Conservation (phyloP, 1,140 invertebrate genomes). For the Drosophila rhopaloa region DNA sequence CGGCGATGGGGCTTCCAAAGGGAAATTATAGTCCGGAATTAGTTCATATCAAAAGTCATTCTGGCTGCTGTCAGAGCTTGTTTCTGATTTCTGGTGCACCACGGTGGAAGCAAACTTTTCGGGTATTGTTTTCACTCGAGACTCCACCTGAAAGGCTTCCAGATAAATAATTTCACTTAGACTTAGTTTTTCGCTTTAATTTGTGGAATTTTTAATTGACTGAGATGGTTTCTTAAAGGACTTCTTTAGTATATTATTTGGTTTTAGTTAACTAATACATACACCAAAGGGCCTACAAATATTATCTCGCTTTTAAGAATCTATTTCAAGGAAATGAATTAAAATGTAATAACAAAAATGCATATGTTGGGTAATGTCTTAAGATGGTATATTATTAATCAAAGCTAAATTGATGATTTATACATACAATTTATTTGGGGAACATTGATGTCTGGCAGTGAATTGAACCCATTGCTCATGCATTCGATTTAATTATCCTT, state of each 20-base stretch:
- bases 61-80: background rate
- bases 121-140: background rate
- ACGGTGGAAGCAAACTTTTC: background rate
- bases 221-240: background rate
- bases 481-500: constrained; percentile 7
- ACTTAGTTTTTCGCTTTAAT: background rate
- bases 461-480: background rate
- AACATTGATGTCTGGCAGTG: too few species aligned
- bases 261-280: background rate
- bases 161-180: background rate
- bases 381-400: too few species aligned
- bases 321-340: too few species aligned
- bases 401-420: too few species aligned
- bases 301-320: too few species aligned
- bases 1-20: too few species aligned
- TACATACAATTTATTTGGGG: too few species aligned
- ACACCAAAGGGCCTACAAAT: too few species aligned
- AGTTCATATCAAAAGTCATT: background rate
- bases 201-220: background rate
- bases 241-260: background rate
- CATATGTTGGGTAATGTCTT: too few species aligned
- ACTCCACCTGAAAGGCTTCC: background rate
- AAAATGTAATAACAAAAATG: too few species aligned
- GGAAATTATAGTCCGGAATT: background rate
- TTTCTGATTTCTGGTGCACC: background rate